A percentile compares a stretch with the other conserved stretches of the same genome.
phyloP scores from a whole-genome alignment of 2,888 invertebrate genomes.

The Leucophora obtusa region DNA sequence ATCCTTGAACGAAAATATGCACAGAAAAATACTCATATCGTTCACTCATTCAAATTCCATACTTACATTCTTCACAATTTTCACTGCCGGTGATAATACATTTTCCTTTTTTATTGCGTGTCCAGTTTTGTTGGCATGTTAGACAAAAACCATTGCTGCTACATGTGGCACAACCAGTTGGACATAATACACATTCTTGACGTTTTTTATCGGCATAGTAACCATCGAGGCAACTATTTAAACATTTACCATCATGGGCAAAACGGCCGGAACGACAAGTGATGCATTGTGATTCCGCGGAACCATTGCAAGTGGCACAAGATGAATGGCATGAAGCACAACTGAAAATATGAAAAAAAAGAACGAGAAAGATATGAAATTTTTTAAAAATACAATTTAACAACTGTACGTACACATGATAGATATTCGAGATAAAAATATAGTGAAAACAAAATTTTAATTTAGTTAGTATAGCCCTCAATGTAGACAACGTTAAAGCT shows the following conservation, averaged over 20 bases:
- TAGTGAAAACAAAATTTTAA: background rate
- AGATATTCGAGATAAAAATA: background rate
- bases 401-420: background rate
- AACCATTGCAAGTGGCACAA: constrained; percentile 89
- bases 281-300: constrained; percentile 88
- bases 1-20: background rate
- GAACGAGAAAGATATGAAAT: constrained; percentile 8
- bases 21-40: background rate
- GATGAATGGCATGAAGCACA: constrained; percentile 88
- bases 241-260: constrained; percentile 86
- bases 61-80: constrained; percentile 84
- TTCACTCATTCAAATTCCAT: constrained; percentile 45
- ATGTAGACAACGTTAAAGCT: constrained; percentile 3
- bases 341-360: constrained; percentile 75
- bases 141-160: constrained; percentile 85
- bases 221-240: constrained; percentile 85
- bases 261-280: constrained; percentile 87
- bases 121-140: constrained; percentile 87
- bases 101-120: constrained; percentile 85
- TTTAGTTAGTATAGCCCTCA: background rate
- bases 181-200: constrained; percentile 88
- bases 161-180: constrained; percentile 88
- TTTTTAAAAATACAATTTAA: background rate
- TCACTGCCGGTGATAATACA: constrained; percentile 86
- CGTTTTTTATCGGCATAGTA: constrained; percentile 88